Percentiles rank a stretch among this genome's conserved stretches.
Conservation (phyloP, 2,888 invertebrate genomes). For the Lamproptera curius region DNA sequence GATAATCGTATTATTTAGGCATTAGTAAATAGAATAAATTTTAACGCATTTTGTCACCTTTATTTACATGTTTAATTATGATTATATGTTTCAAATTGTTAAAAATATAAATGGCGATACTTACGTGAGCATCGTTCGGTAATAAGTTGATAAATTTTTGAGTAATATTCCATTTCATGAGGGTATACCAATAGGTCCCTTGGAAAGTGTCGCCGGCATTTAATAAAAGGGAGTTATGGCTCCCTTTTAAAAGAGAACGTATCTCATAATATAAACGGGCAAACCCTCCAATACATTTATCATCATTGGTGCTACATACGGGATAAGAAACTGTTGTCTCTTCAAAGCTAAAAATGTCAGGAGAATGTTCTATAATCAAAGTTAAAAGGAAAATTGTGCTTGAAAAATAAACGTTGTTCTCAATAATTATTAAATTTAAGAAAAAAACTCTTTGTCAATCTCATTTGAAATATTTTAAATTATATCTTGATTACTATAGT, state of each 20-base stretch:
- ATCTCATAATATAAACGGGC: slow-evolving; percentile 80
- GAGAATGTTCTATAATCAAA: no score
- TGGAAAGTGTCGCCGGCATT: slow-evolving; percentile 92
- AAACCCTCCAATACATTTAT: slow-evolving; percentile 82
- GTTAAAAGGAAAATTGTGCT: no score
- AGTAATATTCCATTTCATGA: slow-evolving; percentile 85
- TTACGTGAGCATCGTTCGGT: slow-evolving; percentile 87
- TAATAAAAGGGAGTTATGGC: slow-evolving; percentile 81
- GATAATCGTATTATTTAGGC: no score
- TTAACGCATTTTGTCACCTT: no score
- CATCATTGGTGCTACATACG: slow-evolving; percentile 68
- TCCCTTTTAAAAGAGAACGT: slow-evolving; percentile 55
- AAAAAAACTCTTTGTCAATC: no score
- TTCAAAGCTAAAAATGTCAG: slow-evolving; percentile 70
- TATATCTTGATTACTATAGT: no score
- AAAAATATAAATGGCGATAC: slow-evolving; percentile 27
- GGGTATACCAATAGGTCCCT: slow-evolving; percentile 89
- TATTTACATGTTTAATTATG: no score
- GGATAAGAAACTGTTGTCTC: slow-evolving; percentile 76
- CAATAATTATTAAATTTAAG: no score
- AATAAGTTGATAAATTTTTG: slow-evolving; percentile 86
- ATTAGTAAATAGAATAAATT: no score
- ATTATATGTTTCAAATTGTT: no score
- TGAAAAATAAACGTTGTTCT: no score
- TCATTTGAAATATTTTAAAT: no score